These are phyloP conservation scores for Nymphalis c-album DNA, from an alignment of 2,888 invertebrate species.

Conservation along the genomic window DNA sequence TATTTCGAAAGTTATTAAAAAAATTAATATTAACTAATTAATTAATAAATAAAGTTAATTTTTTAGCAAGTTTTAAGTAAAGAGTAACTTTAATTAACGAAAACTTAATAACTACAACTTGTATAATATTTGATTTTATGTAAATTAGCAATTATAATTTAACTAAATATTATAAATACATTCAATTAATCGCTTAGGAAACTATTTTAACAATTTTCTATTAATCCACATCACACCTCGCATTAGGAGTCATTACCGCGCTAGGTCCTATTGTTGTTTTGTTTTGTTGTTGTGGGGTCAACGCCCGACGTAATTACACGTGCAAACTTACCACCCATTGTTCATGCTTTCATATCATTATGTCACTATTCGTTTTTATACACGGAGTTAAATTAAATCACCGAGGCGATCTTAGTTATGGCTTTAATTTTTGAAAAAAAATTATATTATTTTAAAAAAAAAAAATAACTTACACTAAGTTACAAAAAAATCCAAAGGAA, in stretches of 20 bases:
- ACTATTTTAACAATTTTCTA: slow-evolving; percentile 32
- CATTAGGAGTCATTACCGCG: slow-evolving; percentile 38
- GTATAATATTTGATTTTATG: too few species aligned
- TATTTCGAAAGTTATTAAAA: too few species aligned
- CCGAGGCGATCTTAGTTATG: background rate
- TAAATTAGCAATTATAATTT: background rate
- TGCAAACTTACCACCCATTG: slow-evolving; percentile 38
- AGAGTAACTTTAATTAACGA: too few species aligned
- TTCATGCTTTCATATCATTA: slow-evolving; percentile 32
- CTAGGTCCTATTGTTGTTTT: slow-evolving; percentile 35
- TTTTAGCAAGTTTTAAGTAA: too few species aligned
- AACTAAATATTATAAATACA: background rate
- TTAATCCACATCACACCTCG: slow-evolving; percentile 26
- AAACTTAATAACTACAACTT: too few species aligned
- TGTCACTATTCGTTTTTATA: slow-evolving; percentile 29
- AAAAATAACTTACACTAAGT: too few species aligned
- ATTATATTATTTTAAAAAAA: too few species aligned
- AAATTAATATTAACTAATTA: too few species aligned
- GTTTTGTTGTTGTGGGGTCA: slow-evolving; percentile 31
- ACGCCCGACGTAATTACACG: slow-evolving; percentile 36
- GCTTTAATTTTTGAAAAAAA: too few species aligned
- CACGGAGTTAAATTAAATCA: slow-evolving; percentile 12
- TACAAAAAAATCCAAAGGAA: background rate
- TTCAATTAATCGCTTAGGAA: slow-evolving; percentile 4
- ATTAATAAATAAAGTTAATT: too few species aligned